Evolutionary conservation across 2,797 vertebrate species (phyloP).

Genomic region (Pantherophis vulpinus): DNA sequence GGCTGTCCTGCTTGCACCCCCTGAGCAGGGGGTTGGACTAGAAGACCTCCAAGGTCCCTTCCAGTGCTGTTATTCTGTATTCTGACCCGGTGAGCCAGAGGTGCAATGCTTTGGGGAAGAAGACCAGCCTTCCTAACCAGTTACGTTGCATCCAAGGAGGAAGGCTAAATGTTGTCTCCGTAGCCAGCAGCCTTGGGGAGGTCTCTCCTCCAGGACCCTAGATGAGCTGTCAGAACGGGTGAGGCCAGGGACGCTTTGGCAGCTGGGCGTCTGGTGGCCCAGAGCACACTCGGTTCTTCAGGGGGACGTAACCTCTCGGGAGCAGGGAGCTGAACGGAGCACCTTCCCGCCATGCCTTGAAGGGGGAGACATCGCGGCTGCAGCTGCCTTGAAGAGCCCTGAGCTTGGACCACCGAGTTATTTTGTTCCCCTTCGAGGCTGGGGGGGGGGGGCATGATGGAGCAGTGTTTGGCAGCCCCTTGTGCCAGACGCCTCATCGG

Average conservation of each 20-base stretch:
- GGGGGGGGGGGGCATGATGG: neutral
- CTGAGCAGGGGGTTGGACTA: neutral
- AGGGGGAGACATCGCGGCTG: neutral
- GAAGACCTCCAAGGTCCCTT: neutral
- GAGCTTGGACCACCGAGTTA: too few relatives aligned
- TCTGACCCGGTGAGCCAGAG: too few relatives aligned
- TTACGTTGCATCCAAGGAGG: neutral
- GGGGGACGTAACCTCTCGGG: too few relatives aligned
- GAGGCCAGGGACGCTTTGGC: neutral
- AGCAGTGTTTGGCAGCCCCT: neutral
- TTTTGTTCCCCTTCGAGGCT: neutral
- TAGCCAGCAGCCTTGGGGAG: neutral
- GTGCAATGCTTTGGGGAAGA: neutral
- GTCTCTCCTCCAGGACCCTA: rapidly evolving
- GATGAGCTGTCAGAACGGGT: neutral
- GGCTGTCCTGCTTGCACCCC: too few relatives aligned
- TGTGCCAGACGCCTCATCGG: neutral
- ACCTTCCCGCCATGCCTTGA: neutral
- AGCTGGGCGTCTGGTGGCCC: neutral
- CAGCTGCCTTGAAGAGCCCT: neutral
- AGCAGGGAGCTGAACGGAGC: neutral
- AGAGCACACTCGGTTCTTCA: neutral
- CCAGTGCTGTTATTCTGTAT: neutral
- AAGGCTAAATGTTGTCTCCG: neutral
- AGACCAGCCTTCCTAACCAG: neutral